Percentiles rank a stretch among this genome's conserved stretches.
Conservation (phyloP, 2,113 vertebrate genomes). For the Chaetura pelagica region DNA sequence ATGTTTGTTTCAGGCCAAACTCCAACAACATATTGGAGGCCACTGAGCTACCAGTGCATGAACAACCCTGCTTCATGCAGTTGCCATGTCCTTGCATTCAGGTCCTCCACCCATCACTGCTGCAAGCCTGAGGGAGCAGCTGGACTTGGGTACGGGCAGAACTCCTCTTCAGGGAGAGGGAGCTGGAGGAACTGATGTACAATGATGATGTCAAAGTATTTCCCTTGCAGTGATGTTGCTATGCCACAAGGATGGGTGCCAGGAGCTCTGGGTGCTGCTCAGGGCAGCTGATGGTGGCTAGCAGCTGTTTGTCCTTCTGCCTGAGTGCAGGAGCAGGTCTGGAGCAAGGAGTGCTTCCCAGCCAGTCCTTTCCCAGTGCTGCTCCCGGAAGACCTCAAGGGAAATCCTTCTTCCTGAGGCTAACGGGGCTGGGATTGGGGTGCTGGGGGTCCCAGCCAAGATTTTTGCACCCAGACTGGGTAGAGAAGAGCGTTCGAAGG, state of each 20-base stretch:
- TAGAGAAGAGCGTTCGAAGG: neutral
- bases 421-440: fast-evolving
- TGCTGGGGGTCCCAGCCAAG: neutral
- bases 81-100: neutral
- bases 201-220: neutral
- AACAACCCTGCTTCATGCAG: neutral
- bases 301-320: neutral
- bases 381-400: neutral
- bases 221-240: neutral
- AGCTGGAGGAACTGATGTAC: neutral
- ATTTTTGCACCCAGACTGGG: neutral
- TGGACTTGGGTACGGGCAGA: neutral
- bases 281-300: fast-evolving
- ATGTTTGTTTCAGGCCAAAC: neutral
- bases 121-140: neutral
- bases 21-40: fast-evolving
- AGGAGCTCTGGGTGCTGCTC: neutral
- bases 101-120: neutral
- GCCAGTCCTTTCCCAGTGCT: neutral
- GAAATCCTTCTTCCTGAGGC: neutral
- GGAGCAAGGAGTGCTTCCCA: neutral
- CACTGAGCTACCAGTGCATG: neutral
- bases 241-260: fast-evolving
- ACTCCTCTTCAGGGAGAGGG: neutral
- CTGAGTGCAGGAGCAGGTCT: fast-evolving